phyloP scores from a whole-genome alignment of 2,888 invertebrate species.

The Oxytorus armatus region DNA sequence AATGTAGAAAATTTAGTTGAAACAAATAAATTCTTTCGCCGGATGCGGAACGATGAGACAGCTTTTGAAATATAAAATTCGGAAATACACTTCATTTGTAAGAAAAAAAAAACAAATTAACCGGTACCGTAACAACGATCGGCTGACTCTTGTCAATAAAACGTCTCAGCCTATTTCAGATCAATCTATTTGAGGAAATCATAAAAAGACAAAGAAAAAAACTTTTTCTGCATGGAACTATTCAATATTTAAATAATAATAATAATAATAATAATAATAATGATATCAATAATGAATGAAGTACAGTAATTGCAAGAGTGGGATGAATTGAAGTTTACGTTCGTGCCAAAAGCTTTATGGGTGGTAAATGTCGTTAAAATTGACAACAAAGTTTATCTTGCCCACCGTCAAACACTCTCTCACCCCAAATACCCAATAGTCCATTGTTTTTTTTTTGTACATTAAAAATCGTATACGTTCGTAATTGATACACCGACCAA shows the following conservation, averaged over 20 bases:
- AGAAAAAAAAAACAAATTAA: constrained; percentile 19
- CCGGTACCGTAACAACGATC: constrained; percentile 31
- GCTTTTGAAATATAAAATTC: constrained; percentile 38
- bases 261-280: constrained; percentile 49
- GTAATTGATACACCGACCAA: constrained; percentile 82
- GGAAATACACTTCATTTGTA: constrained; percentile 21
- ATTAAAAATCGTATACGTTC: constrained; percentile 84
- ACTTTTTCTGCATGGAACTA: constrained; percentile 27
- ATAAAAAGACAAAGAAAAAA: constrained; percentile 11
- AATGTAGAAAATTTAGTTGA: too few species aligned
- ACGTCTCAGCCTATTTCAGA: constrained; percentile 15
- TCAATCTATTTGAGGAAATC: constrained; percentile 30
- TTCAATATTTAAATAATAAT: constrained; percentile 43
- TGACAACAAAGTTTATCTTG: constrained; percentile 31
- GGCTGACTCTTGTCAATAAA: constrained; percentile 1
- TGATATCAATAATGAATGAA: constrained; percentile 49
- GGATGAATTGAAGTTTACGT: constrained; percentile 31
- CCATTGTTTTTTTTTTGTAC: constrained; percentile 81
- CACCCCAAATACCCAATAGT: constrained; percentile 63
- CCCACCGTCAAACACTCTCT: constrained; percentile 22
- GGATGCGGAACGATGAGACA: constrained; percentile 14
- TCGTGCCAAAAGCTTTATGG: constrained; percentile 45
- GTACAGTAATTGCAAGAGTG: constrained; percentile 52
- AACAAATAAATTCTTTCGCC: too few species aligned
- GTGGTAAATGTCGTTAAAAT: constrained; percentile 39